Percentiles rank a stretch among this genome's conserved stretches.
Evolutionary conservation across 2,113 vertebrate genomes (phyloP).

Genomic region (Trichechus manatus): DNA sequence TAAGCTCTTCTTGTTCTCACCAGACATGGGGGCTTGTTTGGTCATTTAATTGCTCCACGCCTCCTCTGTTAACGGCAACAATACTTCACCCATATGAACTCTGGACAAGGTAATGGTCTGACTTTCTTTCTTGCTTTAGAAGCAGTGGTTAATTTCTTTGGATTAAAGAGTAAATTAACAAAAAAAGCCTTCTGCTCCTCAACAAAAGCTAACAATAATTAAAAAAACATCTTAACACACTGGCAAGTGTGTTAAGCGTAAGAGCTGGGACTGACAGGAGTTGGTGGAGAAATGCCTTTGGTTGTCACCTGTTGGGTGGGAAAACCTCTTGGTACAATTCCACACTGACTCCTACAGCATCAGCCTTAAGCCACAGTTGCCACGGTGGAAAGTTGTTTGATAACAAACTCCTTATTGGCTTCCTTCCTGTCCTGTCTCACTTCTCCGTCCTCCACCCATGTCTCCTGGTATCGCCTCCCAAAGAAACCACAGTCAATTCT

Average conservation of each 20-base stretch:
- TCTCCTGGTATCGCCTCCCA: not conserved
- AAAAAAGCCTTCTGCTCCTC: not conserved
- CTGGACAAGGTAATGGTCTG: not conserved
- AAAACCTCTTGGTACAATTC: not conserved
- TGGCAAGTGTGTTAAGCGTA: not conserved
- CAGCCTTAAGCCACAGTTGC: not conserved
- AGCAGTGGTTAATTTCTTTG: not conserved
- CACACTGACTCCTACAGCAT: not conserved
- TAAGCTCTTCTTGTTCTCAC: not conserved
- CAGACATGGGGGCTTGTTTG: rapidly evolving
- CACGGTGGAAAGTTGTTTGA: not conserved
- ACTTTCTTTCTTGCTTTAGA: not conserved
- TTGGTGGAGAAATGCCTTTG: not conserved
- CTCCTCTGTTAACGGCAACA: rapidly evolving
- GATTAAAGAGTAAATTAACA: not conserved
- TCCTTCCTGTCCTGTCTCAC: not conserved
- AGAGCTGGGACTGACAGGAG: not conserved
- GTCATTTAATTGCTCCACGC: rapidly evolving
- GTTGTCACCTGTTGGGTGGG: not conserved
- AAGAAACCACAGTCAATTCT: too few relatives aligned
- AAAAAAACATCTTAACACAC: not conserved
- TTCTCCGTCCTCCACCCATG: not conserved
- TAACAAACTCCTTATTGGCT: not conserved
- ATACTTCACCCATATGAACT: not conserved
- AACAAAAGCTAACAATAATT: not conserved